Conservation (phyloP, 2,113 vertebrate species). For the Dromaius novaehollandiae region DNA sequence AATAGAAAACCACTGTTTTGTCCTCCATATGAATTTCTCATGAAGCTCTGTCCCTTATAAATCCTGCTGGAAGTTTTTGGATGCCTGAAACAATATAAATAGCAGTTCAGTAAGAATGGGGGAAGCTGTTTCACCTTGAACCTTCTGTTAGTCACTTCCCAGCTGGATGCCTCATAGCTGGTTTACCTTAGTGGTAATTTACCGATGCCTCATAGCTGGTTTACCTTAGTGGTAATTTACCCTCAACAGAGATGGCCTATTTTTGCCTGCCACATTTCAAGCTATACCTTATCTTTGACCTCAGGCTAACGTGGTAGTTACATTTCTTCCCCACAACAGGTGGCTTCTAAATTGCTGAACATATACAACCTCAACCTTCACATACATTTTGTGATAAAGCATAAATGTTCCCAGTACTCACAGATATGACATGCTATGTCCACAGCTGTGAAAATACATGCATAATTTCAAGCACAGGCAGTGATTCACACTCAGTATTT, state of each 20-base stretch:
- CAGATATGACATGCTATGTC: neutral
- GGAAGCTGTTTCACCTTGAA: conserved; percentile 27
- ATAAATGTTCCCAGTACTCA: neutral
- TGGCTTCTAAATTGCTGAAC: neutral
- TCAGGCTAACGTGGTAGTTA: neutral
- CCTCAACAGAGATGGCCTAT: neutral
- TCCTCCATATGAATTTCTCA: neutral
- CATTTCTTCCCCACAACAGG: neutral
- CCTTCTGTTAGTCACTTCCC: conserved; percentile 8
- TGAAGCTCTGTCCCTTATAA: neutral
- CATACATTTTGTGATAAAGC: neutral
- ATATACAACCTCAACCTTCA: neutral
- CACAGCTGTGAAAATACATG: neutral
- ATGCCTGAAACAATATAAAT: neutral
- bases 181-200: neutral
- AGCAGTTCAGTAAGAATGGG: neutral
- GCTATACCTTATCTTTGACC: conserved; percentile 8
- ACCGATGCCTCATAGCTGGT: neutral
- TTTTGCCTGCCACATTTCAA: neutral
- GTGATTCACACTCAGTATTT: neutral
- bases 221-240: neutral
- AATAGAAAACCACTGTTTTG: neutral
- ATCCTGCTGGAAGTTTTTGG: neutral
- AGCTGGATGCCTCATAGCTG: neutral
- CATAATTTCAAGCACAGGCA: neutral